Evolutionary conservation across 2,888 invertebrate species (phyloP), one percentile per base, ranked within the genome.

Genomic region (Aphodius granarius): DNA sequence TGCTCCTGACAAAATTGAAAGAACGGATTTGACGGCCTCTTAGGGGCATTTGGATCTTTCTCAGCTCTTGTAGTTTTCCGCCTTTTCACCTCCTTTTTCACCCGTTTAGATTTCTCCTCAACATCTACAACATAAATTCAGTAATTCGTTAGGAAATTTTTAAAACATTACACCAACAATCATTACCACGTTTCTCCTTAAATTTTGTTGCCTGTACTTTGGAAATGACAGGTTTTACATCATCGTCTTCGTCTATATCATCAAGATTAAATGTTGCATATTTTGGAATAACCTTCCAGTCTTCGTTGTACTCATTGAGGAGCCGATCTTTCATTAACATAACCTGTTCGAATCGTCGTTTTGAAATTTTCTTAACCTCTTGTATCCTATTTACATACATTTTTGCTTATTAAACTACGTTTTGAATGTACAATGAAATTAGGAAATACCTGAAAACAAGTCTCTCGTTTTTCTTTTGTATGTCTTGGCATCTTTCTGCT

Each of bases 1-100:
- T 94, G 94, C 82, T 94, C 94, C 88, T 94, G 94, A 80, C 94
- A 94, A 86, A 93, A 94, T 86, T 94, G 93, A 83, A 94, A 94
- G 86, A 94, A 94, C 71, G 94, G 94, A 89, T 94, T 94, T 73
- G 94, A 93, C 0, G 94, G 94, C 80, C 94, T 90, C 84, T 94
- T 94, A 0, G 94, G 94, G 71, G 94, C 94, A 86, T 93, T 93
- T 0, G 94, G 94, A 87, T 94, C 94, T 81, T 87, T 87, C 81
- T 90, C 90, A 4, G 87, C 81, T 86, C 91, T 91, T 65, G 87
- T 83, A 15, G 88, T 89, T 87, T 92, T 93, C 80, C 91, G 86
- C 83, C 91, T 91, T 5, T 89, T 87, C 75, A 89, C 85, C 76
- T 84, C 86, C 80, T 87, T 88, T 80, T 83, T 85, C 4, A 79